phyloP scores from a whole-genome alignment of 2,888 invertebrate species.

The Cryptus viduatorius region DNA sequence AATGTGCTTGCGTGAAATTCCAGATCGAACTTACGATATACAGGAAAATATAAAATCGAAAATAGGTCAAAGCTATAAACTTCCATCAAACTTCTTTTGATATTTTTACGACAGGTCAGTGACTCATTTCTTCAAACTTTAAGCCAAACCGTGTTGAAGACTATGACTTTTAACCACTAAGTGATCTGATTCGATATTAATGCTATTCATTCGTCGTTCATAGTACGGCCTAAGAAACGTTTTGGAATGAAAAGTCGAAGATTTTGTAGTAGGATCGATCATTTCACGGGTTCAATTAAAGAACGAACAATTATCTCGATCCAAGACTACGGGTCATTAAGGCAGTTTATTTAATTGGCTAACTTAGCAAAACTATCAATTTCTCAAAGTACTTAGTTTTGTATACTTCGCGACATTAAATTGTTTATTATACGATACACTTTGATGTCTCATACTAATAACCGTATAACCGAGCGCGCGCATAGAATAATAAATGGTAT shows the following conservation, averaged over 20 bases:
- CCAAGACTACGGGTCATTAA: background rate
- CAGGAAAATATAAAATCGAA: background rate
- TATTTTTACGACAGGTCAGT: background rate
- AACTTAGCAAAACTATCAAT: background rate
- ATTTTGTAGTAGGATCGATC: background rate
- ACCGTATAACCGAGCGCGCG: background rate
- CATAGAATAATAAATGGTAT: constrained; percentile 15
- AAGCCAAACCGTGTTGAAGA: background rate
- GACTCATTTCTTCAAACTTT: constrained; percentile 6
- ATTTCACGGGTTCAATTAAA: background rate
- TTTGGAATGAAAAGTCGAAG: background rate
- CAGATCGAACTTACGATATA: background rate
- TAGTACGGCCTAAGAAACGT: constrained; percentile 31
- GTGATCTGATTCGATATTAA: background rate
- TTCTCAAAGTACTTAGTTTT: background rate
- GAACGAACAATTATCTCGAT: background rate
- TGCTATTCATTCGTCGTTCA: background rate
- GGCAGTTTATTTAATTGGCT: background rate
- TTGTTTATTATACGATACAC: background rate
- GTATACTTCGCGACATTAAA: background rate
- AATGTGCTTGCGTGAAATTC: background rate
- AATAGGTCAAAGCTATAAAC: background rate
- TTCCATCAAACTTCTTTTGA: background rate
- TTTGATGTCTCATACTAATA: background rate
- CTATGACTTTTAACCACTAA: background rate